Conservation (phyloP, 2,888 invertebrate species). For the Chrysina gloriosa region DNA sequence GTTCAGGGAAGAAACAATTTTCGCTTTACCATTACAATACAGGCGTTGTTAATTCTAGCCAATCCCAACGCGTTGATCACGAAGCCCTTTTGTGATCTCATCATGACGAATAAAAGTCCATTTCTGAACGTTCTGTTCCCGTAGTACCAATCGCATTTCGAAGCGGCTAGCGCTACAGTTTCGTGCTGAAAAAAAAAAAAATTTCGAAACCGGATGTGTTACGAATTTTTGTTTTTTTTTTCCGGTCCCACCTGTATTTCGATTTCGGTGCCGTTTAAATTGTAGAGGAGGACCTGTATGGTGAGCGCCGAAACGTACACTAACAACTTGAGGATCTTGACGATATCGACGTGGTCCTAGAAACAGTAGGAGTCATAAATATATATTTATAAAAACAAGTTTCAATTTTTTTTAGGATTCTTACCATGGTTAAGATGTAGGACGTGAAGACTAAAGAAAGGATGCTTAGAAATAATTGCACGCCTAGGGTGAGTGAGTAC, state of each 20-base stretch:
- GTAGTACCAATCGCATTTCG: slow-evolving; percentile 43
- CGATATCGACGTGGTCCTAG: slow-evolving; percentile 35
- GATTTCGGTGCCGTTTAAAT: slow-evolving; percentile 35
- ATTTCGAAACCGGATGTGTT: too few relatives aligned
- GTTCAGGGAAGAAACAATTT: too few relatives aligned
- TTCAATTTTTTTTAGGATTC: not conserved
- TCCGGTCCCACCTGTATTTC: slow-evolving; percentile 31
- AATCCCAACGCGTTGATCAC: slow-evolving; percentile 40
- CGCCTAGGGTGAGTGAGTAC: slow-evolving; percentile 30
- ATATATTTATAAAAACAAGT: too few relatives aligned
- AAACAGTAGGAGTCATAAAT: not conserved
- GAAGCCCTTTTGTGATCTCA: slow-evolving; percentile 41
- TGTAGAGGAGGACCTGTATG: slow-evolving; percentile 32
- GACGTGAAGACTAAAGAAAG: slow-evolving; percentile 35
- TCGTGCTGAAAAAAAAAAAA: slow-evolving; percentile 38
- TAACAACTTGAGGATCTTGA: slow-evolving; percentile 34
- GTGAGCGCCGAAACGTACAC: slow-evolving; percentile 24
- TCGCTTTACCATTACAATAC: slow-evolving; percentile 39
- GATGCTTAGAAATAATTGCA: slow-evolving; percentile 37
- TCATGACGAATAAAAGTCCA: slow-evolving; percentile 36
- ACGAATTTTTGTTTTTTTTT: too few relatives aligned
- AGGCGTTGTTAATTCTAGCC: slow-evolving; percentile 41
- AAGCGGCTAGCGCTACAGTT: slow-evolving; percentile 39
- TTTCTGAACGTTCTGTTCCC: slow-evolving; percentile 34
- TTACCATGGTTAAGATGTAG: slow-evolving; percentile 31